These are phyloP conservation scores for Hirtodrosophila confusa DNA, from an alignment of 2,888 invertebrate species.

Conservation along the genomic window DNA sequence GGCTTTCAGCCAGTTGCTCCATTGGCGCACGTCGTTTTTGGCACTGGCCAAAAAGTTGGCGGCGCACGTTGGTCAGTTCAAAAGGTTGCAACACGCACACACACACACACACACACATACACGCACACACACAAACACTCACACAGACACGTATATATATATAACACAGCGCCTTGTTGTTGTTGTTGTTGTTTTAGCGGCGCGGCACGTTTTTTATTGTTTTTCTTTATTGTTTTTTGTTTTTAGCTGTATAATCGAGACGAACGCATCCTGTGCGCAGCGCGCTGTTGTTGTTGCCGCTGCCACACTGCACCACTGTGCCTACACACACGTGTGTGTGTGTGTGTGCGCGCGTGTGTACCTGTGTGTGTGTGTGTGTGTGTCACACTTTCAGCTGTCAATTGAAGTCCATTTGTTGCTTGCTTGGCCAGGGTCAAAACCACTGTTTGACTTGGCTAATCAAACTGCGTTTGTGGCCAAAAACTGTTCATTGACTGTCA, in stretches of 20 bases:
- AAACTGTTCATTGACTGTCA: constrained; percentile 7
- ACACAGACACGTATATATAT: constrained; percentile 10
- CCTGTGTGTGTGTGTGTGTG: constrained; percentile 14
- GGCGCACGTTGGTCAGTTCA: constrained; percentile 66
- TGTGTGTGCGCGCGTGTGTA: constrained; percentile 30
- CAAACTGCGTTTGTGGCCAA: constrained; percentile 70
- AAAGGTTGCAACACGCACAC: constrained; percentile 41
- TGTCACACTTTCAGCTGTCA: constrained; percentile 50
- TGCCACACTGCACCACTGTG: constrained; percentile 54
- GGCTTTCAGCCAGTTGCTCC: constrained; percentile 61
- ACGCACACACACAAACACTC: constrained; percentile 31
- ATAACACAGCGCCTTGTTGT: constrained; percentile 53
- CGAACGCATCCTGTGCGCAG: constrained; percentile 73
- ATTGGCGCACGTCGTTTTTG: constrained; percentile 53
- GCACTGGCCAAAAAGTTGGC: constrained; percentile 60
- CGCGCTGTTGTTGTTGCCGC: constrained; percentile 48
- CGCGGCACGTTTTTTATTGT: constrained; percentile 48
- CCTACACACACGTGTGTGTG: constrained; percentile 25
- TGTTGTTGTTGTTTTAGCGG: constrained; percentile 44
- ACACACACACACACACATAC: constrained; percentile 35
- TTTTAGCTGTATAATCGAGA: constrained; percentile 83
- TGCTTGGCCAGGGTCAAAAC: constrained; percentile 73
- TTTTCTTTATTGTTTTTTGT: constrained; percentile 54
- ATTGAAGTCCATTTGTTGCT: constrained; percentile 59
- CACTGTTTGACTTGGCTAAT: constrained; percentile 83